Base-by-base conservation (phyloP, 2,113 vertebrate species). In the Myrmecophaga tridactyla region DNA sequence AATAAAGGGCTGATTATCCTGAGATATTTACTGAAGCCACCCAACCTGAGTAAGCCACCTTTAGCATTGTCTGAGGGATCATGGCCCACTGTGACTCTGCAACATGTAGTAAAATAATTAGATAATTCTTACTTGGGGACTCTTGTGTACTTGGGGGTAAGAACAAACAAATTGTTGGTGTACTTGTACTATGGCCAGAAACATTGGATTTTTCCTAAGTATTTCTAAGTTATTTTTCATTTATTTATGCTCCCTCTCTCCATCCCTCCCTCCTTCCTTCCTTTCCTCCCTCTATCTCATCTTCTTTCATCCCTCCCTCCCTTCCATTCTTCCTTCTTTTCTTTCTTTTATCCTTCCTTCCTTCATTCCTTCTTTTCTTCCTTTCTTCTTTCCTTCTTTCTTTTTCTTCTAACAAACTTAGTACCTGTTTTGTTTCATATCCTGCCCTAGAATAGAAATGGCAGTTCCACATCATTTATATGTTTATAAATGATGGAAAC, bases 1-100 rank as follows among this genome's bases (percentile, higher is more conserved):
- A 97, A 82, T 86, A 91, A 84, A 95, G 13, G 65, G 10, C 21
- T 94, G 46, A 75, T 80, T 86, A 72, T 21, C 56, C 83, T 41
- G 72, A 75, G 46, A 70, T 76, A 90, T 72, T 96, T 90, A 48
- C 58, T 62, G 77, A 96, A 73, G 65, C 34, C 69, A 85, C n/a
- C 21, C 87, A 78, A 58, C 4, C 25, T 63, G 14, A 62, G 5
- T 15, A 90, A 96, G 36, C 41, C 2, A 36, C 11, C 29, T 70
- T 73, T 60, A 27, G 36, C 14, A 51, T 51, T 21, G 72, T 67
- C 41, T n/a, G 12, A 51, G 1, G 4, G 29, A 46, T 31, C 58
- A 6, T 20, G 29, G 51, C 15, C 46, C 21, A 53, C 10, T 29
- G 1, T 70, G 41, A 78, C 12, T 39, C 1, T 20, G 9, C 7